phyloP scores from a whole-genome alignment of 2,888 invertebrate species.

The Leptinotarsa haldemani region DNA sequence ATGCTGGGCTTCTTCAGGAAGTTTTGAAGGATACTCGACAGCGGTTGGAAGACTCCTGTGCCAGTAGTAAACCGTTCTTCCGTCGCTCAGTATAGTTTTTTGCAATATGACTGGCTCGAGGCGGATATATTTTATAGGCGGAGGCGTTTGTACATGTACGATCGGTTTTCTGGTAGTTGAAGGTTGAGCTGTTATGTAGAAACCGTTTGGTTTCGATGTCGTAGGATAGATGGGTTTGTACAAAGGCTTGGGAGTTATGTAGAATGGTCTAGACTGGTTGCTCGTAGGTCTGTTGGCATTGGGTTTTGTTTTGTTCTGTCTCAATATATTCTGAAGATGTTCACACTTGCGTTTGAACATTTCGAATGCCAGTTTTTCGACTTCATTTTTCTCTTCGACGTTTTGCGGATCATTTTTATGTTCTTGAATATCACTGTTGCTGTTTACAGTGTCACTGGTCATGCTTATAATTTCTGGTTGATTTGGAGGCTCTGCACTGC shows the following conservation, averaged over 20 bases:
- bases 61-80: slow-evolving; percentile 62
- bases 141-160: slow-evolving; percentile 32
- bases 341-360: slow-evolving; percentile 58
- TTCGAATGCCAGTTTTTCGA: slow-evolving; percentile 49
- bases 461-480: background rate
- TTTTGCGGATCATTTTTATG: slow-evolving; percentile 48
- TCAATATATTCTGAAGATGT: slow-evolving; percentile 52
- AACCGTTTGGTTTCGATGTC: slow-evolving; percentile 49
- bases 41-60: slow-evolving; percentile 59
- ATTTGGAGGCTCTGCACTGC: background rate
- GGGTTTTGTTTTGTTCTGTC: slow-evolving; percentile 36
- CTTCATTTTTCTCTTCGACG: slow-evolving; percentile 43
- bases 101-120: slow-evolving; percentile 64
- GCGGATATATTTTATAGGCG: slow-evolving; percentile 59
- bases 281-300: slow-evolving; percentile 19
- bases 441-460: background rate
- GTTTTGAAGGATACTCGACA: slow-evolving; percentile 39
- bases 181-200: slow-evolving; percentile 54
- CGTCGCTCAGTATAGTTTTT: slow-evolving; percentile 61
- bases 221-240: slow-evolving; percentile 40
- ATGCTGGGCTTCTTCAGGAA: background rate
- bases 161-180: slow-evolving; percentile 39
- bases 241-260: slow-evolving; percentile 37
- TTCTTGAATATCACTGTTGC: slow-evolving; percentile 37
- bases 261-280: slow-evolving; percentile 39